phyloP scores from a whole-genome alignment of 2,888 invertebrate genomes.

The Helleia helle region DNA sequence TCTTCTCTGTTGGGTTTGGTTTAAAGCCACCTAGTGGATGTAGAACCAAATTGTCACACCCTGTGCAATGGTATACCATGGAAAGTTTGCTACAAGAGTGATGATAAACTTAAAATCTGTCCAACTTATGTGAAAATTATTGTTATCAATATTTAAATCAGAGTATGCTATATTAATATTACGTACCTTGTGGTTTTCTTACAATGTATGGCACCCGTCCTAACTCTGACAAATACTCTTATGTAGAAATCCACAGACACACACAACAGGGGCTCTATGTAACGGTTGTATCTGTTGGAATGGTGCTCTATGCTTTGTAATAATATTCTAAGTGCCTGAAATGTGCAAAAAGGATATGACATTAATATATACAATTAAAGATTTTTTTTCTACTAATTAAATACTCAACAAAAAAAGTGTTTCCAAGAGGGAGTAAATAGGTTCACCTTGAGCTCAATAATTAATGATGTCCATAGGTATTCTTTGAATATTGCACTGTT shows the following conservation, averaged over 20 bases:
- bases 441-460: too few relatives aligned
- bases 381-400: too few relatives aligned
- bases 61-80: constrained; percentile 91
- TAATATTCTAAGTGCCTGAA: constrained; percentile 91
- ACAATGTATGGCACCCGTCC: constrained; percentile 85
- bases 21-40: constrained; percentile 83
- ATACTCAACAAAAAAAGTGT: too few relatives aligned
- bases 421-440: too few relatives aligned
- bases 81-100: constrained; percentile 82
- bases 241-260: constrained; percentile 98
- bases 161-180: too few relatives aligned
- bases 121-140: not conserved
- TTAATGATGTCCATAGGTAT: too few relatives aligned
- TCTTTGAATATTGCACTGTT: too few relatives aligned
- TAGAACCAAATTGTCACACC: constrained; percentile 86
- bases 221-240: constrained; percentile 91
- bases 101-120: too few relatives aligned
- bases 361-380: too few relatives aligned
- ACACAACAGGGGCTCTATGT: constrained; percentile 92
- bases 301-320: constrained; percentile 92
- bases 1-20: constrained; percentile 71
- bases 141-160: not conserved
- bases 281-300: constrained; percentile 94
- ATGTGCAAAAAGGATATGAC: not conserved
- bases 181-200: constrained; percentile 86